Base-by-base conservation (phyloP, 2,888 invertebrate genomes). In the Rotaria macrura region DNA sequence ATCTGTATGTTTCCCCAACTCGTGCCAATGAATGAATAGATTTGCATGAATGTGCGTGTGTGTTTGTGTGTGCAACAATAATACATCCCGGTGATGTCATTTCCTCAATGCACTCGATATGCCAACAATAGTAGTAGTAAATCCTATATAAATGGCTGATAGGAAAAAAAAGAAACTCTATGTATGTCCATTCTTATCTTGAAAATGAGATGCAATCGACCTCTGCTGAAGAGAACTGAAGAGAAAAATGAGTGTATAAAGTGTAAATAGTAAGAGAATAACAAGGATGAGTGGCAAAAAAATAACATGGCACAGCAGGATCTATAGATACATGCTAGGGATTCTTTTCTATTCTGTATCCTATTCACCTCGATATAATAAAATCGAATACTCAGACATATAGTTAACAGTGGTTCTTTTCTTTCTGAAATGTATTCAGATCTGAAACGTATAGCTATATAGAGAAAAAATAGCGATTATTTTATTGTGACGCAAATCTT, bases 201-300 rank as follows among this genome's bases (percentile, higher is more conserved):
- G 65, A 29, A 65, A 65, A 65, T 65, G 65, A 65, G 65, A 65
- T 65, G 65, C 65, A 29, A 65, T 65, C 65, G 65, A 65, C 34
- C 65, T 65, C 65, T 65, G 34, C 14, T 65, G 65, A 65, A 34
- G 65, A 65, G 65, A 65, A 65, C 65, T 65, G 34, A 12, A 65
- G 34, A 65, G 29, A 65, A 65, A 65, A 65, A 65, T 29, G 65
- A 65, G 65, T 65, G 17, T 65, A 65, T 65, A 65, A 65, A 65
- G 65, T 65, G 65, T 65, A 65, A 65, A 65, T 65, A 65, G 65
- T 65, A 65, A 65, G 65, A 65, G 65, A 65, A 65, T 65, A 65
- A 34, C 65, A 65, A 65, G 65, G 29, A 65, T 65, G 65, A 34
- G 34, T 65, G 65, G 65, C 20, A 17, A 34, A 65, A 65, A 65